Percentiles rank a stretch among this genome's conserved stretches.
phyloP scores from a whole-genome alignment of 2,797 vertebrate species.

The Geotrypetes seraphini region DNA sequence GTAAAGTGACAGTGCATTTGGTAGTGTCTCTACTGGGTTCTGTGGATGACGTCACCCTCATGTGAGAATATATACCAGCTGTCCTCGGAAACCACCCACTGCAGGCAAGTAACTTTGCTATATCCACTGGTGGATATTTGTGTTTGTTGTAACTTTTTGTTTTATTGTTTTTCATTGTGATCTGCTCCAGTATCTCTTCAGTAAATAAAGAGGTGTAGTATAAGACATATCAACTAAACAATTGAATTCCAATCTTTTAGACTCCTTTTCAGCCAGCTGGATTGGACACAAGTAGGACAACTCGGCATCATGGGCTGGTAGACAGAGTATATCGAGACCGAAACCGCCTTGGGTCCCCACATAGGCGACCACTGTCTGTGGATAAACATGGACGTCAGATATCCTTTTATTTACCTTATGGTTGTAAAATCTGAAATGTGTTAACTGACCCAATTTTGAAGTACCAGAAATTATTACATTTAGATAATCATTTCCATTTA shows the following conservation, averaged over 20 bases:
- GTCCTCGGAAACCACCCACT: no score
- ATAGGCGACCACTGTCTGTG: slow-evolving; percentile 85
- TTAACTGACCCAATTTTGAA: no score
- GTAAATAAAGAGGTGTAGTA: no score
- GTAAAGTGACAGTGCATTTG: no score
- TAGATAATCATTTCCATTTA: not conserved
- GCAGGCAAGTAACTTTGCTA: no score
- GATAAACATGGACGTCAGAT: slow-evolving; percentile 96
- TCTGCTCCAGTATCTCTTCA: no score
- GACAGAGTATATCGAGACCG: slow-evolving; percentile 92
- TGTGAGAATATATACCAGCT: no score
- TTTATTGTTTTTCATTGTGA: no score
- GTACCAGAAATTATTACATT: not conserved
- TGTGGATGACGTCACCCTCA: no score
- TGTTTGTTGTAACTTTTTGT: no score
- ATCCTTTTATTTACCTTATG: slow-evolving; percentile 71
- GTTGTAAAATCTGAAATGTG: not conserved
- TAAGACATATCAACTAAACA: not conserved
- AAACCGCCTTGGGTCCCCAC: slow-evolving; percentile 88
- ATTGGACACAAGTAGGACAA: slow-evolving; percentile 91
- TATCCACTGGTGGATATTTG: no score
- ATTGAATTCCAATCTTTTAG: slow-evolving; percentile 20
- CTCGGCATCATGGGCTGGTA: slow-evolving; percentile 90
- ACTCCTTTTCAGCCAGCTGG: slow-evolving; percentile 84
- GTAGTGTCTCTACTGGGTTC: no score